Base-by-base conservation (phyloP, 2,888 invertebrate genomes). In the Pristionchus maxplancki region DNA sequence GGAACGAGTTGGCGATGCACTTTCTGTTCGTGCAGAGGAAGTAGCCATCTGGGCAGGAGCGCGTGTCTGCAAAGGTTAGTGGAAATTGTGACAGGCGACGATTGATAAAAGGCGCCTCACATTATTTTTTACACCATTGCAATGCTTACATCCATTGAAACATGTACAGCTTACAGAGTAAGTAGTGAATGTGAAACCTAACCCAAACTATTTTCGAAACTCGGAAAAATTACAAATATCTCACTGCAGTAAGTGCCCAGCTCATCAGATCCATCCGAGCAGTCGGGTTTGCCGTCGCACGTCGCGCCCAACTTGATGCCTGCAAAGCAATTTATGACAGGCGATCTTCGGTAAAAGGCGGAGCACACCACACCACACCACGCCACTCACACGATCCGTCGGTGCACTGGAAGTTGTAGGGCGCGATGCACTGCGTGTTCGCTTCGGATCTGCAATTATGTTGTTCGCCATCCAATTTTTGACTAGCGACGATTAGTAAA, bases 261-360 rank as follows among this genome's bases (percentile, higher is more conserved):
- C 90, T 99, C 99, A 94, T 99, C 99, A 15, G 97, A 97, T 24
- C 98, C 98, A 94, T 98, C 98, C 0, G 97, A 97, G 95, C 99
- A 99, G 95, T 99, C 98, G 94, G 97, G 89, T 86, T 94, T 93
- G n/a, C 92, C 92, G 88, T 92, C 93, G 88, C 93, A 92, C 62
- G 95, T 94, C 97, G 97, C 98, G 0, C 97, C 97, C 94, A 97
- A 96, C 93, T 97, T 97, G 92, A 99, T 97, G 95, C 99, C 74
- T 74, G 40, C 40, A 74, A 44, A 9, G 40, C 13, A 40, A 5
- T 99, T 20, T 82, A 90, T 89, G 15, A 94, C 94, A 87, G 92
- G 91, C 85, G 91, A 92, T 89, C 94, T 94, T 85, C 89, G 89
- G 90, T 91, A 92, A 85, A 92, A 91, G 90, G 92, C 91, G 24